Conservation (phyloP, 2,113 vertebrate genomes). For the Anguilla japonica region DNA sequence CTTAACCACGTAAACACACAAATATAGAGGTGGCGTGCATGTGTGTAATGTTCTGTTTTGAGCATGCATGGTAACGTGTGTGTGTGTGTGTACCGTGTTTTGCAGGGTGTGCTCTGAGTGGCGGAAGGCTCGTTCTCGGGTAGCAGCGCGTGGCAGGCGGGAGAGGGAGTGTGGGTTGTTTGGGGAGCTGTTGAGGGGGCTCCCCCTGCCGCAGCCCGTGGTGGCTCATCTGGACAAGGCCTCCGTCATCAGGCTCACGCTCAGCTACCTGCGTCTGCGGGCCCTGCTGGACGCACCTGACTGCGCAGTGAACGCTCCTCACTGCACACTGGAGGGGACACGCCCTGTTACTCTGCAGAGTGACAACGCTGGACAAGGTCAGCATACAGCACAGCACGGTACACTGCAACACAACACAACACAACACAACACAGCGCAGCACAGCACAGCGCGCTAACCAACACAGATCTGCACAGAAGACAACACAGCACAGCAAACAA, state of each 20-base stretch:
- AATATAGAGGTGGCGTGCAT: too few species aligned
- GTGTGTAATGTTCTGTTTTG: too few species aligned
- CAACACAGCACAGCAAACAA: too few species aligned
- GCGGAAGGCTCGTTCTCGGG: slow-evolving; percentile 44
- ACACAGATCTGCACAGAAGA: too few species aligned
- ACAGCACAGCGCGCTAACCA: too few species aligned
- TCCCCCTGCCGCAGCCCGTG: slow-evolving; percentile 38
- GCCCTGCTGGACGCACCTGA: slow-evolving; percentile 19
- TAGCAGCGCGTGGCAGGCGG: slow-evolving; percentile 47
- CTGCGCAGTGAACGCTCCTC: background rate
- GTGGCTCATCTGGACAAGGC: slow-evolving; percentile 49
- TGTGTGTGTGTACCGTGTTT: background rate
- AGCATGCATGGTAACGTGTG: too few species aligned
- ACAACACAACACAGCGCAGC: too few species aligned
- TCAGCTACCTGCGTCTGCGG: slow-evolving; percentile 48
- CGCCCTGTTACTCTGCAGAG: background rate
- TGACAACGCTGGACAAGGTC: background rate
- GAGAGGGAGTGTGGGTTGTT: slow-evolving; percentile 50
- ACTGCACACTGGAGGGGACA: background rate
- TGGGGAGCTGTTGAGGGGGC: slow-evolving; percentile 40
- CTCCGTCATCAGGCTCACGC: slow-evolving; percentile 49
- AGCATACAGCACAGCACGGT: background rate
- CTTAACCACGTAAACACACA: too few species aligned
- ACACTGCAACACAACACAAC: too few species aligned
- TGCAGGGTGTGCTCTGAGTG: slow-evolving; percentile 43